Evolutionary conservation across 2,113 vertebrate species (phyloP).

Genomic region (Dolichallabes microphthalmus): DNA sequence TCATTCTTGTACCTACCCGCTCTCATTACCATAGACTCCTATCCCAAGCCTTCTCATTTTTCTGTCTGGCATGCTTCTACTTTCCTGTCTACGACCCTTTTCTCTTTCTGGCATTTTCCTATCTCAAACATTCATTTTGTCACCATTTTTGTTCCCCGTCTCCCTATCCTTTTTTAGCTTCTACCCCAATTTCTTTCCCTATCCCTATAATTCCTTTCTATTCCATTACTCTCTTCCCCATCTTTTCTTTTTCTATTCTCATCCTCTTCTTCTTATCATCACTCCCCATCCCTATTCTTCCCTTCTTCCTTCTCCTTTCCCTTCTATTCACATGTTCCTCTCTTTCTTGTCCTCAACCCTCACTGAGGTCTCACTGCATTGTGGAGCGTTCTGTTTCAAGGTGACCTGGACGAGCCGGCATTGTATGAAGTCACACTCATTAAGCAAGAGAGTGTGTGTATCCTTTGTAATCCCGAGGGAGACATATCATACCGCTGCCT

Average conservation of each 20-base stretch:
- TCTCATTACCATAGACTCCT: neutral
- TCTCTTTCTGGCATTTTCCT: no score
- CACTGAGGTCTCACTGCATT: neutral
- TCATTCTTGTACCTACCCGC: neutral
- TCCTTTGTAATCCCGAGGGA: constrained; percentile 4
- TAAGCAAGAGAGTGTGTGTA: constrained; percentile 32
- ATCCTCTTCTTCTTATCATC: neutral
- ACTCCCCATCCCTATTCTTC: neutral
- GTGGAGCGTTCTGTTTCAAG: constrained; percentile 23
- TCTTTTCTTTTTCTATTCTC: neutral
- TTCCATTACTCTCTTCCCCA: neutral
- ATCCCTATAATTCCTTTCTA: neutral
- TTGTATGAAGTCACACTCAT: constrained; percentile 40
- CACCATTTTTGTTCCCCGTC: neutral
- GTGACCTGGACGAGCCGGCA: constrained; percentile 39
- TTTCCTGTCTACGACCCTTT: neutral
- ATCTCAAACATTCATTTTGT: neutral
- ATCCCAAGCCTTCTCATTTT: neutral
- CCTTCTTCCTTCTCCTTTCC: neutral
- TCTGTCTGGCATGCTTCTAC: neutral
- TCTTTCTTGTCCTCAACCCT: neutral
- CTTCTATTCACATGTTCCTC: neutral
- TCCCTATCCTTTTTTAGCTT: neutral
- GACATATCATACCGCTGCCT: constrained; percentile 5
- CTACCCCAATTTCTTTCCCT: neutral